These are phyloP conservation scores for Kryptopterus vitreolus DNA, from an alignment of 2,797 vertebrate species.

Conservation along the genomic window DNA sequence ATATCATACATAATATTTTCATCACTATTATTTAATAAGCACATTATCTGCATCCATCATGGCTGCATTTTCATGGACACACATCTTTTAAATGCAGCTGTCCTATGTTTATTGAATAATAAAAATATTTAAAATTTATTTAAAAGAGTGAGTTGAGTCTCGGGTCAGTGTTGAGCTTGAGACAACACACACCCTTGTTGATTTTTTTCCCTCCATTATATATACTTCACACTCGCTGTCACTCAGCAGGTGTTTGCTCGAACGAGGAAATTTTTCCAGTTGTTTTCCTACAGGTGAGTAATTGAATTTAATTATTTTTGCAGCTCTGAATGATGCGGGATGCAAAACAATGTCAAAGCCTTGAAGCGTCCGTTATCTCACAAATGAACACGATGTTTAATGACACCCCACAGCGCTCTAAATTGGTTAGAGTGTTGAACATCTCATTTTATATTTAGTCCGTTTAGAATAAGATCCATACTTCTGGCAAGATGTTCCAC, in stretches of 20 bases:
- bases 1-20: background rate
- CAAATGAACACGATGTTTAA: background rate
- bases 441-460: too few species aligned
- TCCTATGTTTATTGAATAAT: background rate
- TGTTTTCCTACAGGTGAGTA: background rate
- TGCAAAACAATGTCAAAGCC: background rate
- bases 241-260: background rate
- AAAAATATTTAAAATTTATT: slow-evolving; percentile 2
- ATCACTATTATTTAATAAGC: background rate
- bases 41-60: background rate
- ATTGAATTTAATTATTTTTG: background rate
- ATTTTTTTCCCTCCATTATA: background rate
- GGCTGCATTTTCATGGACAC: background rate
- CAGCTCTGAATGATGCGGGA: background rate
- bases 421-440: background rate
- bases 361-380: background rate
- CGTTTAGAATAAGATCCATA: too few species aligned
- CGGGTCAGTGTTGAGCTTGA: background rate
- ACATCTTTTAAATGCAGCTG: background rate
- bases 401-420: background rate
- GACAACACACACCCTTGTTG: background rate
- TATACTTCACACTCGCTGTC: background rate
- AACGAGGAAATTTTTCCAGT: background rate
- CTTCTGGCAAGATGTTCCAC: too few species aligned
- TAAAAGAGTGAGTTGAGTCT: background rate